Evolutionary conservation across 2,113 vertebrate species (phyloP).

Genomic region (Hippopotamus amphibius): DNA sequence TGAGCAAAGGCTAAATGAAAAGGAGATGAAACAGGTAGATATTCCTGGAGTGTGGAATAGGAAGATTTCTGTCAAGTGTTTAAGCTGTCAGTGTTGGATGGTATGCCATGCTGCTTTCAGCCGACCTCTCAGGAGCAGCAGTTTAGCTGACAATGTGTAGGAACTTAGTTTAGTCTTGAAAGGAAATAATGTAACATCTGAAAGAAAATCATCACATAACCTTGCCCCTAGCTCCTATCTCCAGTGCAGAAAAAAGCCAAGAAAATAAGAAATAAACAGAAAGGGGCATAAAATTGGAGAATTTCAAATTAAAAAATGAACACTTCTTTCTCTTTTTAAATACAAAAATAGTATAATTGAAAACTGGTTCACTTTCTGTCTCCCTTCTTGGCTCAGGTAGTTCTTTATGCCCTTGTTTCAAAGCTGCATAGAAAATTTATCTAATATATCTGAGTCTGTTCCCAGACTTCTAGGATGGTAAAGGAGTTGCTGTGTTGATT

Average conservation of each 20-base stretch:
- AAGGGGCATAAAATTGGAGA: neutral
- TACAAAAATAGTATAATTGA: neutral
- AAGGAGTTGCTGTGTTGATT: neutral
- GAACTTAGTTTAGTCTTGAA: neutral
- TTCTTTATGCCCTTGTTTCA: neutral
- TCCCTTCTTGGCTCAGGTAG: neutral
- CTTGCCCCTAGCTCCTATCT: neutral
- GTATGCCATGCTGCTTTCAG: rapidly evolving
- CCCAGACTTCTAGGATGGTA: neutral
- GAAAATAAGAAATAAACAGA: neutral
- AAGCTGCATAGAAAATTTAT: neutral
- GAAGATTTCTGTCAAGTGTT: too few relatives aligned
- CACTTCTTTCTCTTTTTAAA: neutral
- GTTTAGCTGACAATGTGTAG: neutral
- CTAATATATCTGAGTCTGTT: neutral
- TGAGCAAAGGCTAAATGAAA: neutral
- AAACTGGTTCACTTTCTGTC: neutral
- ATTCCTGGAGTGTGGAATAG: neutral
- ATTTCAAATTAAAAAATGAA: constrained; percentile 27
- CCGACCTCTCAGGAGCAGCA: neutral
- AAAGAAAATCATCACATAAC: neutral
- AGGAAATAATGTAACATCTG: neutral
- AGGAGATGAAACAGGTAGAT: neutral
- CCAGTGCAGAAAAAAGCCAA: neutral
- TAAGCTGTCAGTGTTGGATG: neutral